A percentile compares a stretch with the other conserved stretches of the same genome.
These are phyloP conservation scores for Heterotilapia buettikoferi DNA, from an alignment of 2,113 vertebrate species.

Conservation along the genomic window DNA sequence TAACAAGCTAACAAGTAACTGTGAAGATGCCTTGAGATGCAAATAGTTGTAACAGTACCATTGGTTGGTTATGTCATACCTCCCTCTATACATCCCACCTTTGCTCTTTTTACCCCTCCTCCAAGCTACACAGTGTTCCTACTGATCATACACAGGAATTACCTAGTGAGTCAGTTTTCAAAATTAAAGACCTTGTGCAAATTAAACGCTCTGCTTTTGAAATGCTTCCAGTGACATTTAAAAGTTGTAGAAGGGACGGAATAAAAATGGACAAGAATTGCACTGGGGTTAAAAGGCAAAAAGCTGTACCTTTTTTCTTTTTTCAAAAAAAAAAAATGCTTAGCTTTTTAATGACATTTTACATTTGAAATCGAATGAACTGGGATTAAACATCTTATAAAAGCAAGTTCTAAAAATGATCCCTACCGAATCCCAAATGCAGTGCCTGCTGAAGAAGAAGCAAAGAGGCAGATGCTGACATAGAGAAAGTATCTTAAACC, in stretches of 20 bases:
- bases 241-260: neutral
- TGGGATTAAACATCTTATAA: neutral
- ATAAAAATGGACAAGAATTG: neutral
- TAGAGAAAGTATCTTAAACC: neutral
- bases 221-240: neutral
- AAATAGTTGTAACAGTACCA: neutral
- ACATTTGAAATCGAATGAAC: neutral
- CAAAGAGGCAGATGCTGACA: neutral
- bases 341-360: neutral
- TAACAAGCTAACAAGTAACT: neutral
- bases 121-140: neutral
- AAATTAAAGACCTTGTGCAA: neutral
- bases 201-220: neutral
- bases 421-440: neutral
- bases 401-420: neutral
- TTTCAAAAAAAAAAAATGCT: accelerated
- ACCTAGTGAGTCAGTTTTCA: neutral
- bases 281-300: neutral
- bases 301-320: neutral
- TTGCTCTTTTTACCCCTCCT: neutral
- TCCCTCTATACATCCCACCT: neutral
- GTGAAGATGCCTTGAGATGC: neutral
- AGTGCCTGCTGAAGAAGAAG: constrained; percentile 3
- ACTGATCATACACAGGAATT: neutral
- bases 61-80: neutral